phyloP scores from a whole-genome alignment of 2,113 vertebrate genomes.

The Dolichallabes microphthalmus region DNA sequence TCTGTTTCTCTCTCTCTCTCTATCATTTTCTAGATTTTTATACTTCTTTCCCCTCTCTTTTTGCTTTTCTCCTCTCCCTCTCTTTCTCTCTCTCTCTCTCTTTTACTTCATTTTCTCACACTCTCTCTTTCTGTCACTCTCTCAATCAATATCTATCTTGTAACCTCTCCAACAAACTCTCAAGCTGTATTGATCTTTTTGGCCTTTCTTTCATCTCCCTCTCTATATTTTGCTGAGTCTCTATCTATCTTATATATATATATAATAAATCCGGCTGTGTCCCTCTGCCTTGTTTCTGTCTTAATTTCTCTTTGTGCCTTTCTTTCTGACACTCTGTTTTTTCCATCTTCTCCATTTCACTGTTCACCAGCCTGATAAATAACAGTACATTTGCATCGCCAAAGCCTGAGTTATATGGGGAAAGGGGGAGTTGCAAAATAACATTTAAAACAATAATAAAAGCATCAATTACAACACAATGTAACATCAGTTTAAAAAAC shows the following conservation, averaged over 20 bases:
- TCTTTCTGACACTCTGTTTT: background rate
- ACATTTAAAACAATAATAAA: too few species aligned
- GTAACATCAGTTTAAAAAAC: too few species aligned
- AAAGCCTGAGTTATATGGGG: background rate
- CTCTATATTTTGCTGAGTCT: background rate
- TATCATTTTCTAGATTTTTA: background rate
- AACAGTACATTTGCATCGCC: background rate
- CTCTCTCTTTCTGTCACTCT: background rate
- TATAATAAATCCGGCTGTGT: background rate
- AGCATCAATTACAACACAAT: too few species aligned
- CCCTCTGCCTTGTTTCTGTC: background rate
- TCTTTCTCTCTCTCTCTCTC: background rate
- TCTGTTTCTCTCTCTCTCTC: background rate
- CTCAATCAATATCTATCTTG: background rate
- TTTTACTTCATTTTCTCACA: background rate
- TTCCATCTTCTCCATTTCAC: background rate
- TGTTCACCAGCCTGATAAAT: background rate
- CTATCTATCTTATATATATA: background rate
- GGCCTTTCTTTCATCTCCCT: background rate
- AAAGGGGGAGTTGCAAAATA: too few species aligned
- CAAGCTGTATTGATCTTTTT: background rate
- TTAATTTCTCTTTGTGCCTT: background rate
- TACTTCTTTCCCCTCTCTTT: background rate
- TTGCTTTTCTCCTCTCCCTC: background rate
- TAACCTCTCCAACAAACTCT: background rate